Evolutionary conservation across 2,113 vertebrate genomes (phyloP).

Genomic region (Mola mola): DNA sequence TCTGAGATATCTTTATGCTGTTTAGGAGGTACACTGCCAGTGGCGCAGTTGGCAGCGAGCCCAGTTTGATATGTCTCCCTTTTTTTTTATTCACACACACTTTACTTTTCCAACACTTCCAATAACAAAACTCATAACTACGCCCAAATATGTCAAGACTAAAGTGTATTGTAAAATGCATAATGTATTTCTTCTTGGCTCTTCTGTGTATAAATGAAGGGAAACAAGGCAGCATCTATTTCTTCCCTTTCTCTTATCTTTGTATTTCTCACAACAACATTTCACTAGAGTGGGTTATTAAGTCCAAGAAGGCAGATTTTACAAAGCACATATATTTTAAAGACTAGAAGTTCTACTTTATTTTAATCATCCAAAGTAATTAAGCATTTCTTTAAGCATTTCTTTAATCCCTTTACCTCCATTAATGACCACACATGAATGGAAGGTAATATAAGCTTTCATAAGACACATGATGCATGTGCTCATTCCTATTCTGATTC

Average conservation of each 20-base stretch:
- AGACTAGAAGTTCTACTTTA: no score
- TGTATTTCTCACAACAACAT: not conserved
- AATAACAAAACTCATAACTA: constrained; percentile 26
- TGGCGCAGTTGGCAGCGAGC: constrained; percentile 46
- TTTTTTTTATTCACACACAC: not conserved
- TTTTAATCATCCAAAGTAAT: no score
- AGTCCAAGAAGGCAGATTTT: no score
- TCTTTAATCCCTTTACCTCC: no score
- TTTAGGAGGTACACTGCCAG: constrained; percentile 54
- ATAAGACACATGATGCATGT: not conserved
- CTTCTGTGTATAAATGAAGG: not conserved
- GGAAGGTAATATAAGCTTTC: no score
- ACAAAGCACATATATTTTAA: no score
- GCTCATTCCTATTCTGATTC: constrained; percentile 11
- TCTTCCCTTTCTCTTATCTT: not conserved
- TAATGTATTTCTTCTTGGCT: not conserved
- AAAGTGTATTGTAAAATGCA: not conserved
- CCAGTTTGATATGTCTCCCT: constrained; percentile 42
- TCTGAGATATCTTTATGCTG: constrained; percentile 41
- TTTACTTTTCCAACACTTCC: constrained; percentile 13
- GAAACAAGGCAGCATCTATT: not conserved
- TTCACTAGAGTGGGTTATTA: constrained; percentile 7
- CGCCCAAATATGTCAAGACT: constrained; percentile 18
- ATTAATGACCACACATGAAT: no score
- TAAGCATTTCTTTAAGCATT: no score